Base-by-base conservation (phyloP, 2,113 vertebrate species). In the Blennius ocellaris region DNA sequence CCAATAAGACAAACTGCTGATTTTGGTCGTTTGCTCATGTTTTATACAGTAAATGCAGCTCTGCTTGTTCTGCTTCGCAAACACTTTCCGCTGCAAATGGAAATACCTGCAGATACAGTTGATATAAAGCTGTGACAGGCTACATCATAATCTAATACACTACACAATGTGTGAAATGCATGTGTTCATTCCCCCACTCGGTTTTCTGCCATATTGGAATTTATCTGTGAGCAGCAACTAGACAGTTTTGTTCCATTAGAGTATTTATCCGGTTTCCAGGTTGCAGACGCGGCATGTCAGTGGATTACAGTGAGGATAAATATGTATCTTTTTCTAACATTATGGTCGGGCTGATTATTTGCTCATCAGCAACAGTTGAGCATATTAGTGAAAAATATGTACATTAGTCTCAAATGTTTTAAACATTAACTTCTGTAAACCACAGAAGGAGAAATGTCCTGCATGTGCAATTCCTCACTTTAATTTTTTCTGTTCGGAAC, bases 41-140 rank as follows among this genome's bases (percentile, higher is more conserved):
- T 65, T 65, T 54, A 57, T 70, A n/a, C n/a, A n/a, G n/a, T n/a
- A 47, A 78, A 84, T 77, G 70, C 50, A 57, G 54, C 47, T 76
- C 41, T 70, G 36, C 64, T 73, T 6, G 49, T 15, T 30, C 54
- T 48, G 45, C 56, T 69, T 14, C 41, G 55, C 11, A 72, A 80
- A 75, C 48, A 7, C 6, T 21, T 6, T 67, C 21, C 57, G 47
- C 44, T 54, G 50, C 70, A 67, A 78, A 71, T 47, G 58, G 37
- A 73, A 71, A 73, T 53, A 73, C 56, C 38, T 73, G 49, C 59
- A 72, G 37, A 60, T 17, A 45, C 6, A 1, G 7, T 38, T 15
- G 57, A 81, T 21, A 76, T n/a, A 50, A 12, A 43, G 36, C 45
- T 5, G 1, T 48, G 60, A 64, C 70, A 9, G 71, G 9, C 39